Evolutionary conservation across 1,140 invertebrate genomes (phyloP).

Genomic region (Colletes latitarsis): DNA sequence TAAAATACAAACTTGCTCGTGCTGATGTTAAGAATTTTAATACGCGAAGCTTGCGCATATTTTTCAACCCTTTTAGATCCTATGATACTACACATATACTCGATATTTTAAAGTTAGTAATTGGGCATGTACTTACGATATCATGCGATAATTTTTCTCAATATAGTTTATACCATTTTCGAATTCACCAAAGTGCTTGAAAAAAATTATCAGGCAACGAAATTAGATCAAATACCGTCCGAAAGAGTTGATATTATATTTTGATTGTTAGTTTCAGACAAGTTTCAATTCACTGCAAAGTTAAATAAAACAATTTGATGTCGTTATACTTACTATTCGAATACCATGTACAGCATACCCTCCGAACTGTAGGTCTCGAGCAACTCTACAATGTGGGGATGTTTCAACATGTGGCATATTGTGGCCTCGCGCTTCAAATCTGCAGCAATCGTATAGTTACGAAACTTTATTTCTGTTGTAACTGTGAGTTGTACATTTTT

Average conservation of each 20-base stretch:
- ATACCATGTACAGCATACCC: slow-evolving; percentile 99
- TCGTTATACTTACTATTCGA: slow-evolving; percentile 95
- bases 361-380: slow-evolving; percentile 99
- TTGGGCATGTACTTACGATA: no score
- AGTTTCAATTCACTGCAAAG: neutral
- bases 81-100: no score
- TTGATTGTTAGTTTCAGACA: neutral
- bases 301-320: slow-evolving; percentile 24
- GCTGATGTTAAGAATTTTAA: no score
- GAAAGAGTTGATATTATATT: neutral
- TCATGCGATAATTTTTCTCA: no score
- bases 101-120: no score
- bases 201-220: no score
- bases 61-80: no score
- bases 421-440: slow-evolving; percentile 98
- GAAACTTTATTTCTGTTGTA: neutral
- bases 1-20: no score
- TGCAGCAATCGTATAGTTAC: slow-evolving; percentile 79
- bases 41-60: no score
- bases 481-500: neutral
- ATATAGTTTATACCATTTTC: no score
- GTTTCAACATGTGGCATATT: slow-evolving; percentile 99
- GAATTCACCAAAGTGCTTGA: no score
- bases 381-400: slow-evolving; percentile 98
- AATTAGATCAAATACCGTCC: no score